These are phyloP conservation scores for Dichetophora obliterata DNA, from an alignment of 2,888 invertebrate species.

Conservation along the genomic window DNA sequence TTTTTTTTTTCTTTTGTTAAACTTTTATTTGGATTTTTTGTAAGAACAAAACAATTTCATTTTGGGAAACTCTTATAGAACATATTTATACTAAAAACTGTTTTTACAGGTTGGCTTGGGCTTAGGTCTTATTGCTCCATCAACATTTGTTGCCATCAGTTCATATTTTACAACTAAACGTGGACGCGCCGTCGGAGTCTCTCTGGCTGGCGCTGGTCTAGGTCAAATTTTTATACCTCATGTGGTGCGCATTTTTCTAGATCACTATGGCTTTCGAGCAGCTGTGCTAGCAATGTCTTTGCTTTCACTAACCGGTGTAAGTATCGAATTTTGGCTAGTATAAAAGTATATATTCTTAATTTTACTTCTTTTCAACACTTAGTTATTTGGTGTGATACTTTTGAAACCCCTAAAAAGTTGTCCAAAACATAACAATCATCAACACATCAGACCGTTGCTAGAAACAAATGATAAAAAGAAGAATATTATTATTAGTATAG, in stretches of 20 bases:
- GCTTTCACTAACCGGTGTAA: constrained; percentile 77
- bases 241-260: constrained; percentile 76
- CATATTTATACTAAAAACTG: background rate
- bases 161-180: constrained; percentile 78
- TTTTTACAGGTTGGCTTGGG: constrained; percentile 74
- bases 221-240: constrained; percentile 83
- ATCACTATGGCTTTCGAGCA: constrained; percentile 76
- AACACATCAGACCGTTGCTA: constrained; percentile 57
- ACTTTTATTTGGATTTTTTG: background rate
- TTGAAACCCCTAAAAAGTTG: constrained; percentile 74
- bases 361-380: constrained; percentile 20
- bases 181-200: constrained; percentile 81
- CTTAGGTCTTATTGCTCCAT: constrained; percentile 79
- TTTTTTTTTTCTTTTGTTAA: background rate
- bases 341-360: background rate
- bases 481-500: background rate
- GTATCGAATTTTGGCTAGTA: constrained; percentile 38
- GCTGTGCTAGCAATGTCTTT: constrained; percentile 76
- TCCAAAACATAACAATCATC: constrained; percentile 62
- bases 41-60: background rate
- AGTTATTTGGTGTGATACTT: constrained; percentile 74
- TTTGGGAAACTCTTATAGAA: too few relatives aligned
- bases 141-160: constrained; percentile 80
- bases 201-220: constrained; percentile 81
- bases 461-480: constrained; percentile 50